These are phyloP conservation scores for Enteromius fasciolatus DNA, from an alignment of 2,797 vertebrate genomes.

Conservation along the genomic window DNA sequence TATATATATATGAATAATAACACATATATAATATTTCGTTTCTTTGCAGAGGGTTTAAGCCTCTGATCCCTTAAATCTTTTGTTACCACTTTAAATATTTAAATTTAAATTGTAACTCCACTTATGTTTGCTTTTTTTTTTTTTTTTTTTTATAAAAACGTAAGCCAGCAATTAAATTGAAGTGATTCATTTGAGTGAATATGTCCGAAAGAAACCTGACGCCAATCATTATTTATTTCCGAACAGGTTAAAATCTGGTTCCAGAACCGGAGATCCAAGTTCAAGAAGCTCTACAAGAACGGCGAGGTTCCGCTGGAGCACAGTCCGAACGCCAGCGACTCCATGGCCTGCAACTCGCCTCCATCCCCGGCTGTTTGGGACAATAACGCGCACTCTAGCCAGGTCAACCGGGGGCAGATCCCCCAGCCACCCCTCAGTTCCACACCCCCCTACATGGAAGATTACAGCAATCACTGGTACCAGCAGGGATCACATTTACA, in stretches of 20 bases:
- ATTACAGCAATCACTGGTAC: constrained; percentile 95
- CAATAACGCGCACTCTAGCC: constrained; percentile 81
- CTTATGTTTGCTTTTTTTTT: neutral
- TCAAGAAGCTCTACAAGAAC: constrained; percentile 99
- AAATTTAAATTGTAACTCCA: too few species aligned
- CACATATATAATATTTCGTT: neutral
- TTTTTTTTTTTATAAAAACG: neutral
- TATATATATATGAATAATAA: neutral
- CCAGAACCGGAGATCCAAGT: constrained; percentile 97
- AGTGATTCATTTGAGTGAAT: neutral
- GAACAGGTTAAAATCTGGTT: constrained; percentile 98
- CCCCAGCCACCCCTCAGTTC: constrained; percentile 89
- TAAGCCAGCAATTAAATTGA: neutral
- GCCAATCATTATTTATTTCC: neutral
- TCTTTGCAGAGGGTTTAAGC: neutral
- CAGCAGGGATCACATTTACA: constrained; percentile 92
- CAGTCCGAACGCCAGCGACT: constrained; percentile 97
- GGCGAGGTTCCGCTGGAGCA: constrained; percentile 95
- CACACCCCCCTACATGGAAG: constrained; percentile 90
- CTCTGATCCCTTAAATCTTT: neutral
- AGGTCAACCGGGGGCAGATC: constrained; percentile 82
- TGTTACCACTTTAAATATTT: neutral
- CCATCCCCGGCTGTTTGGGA: constrained; percentile 94
- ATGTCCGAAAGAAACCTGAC: neutral
- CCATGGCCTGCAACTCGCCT: constrained; percentile 97